Conservation (phyloP, 1,140 invertebrate species). For the Brachionus rubens region DNA sequence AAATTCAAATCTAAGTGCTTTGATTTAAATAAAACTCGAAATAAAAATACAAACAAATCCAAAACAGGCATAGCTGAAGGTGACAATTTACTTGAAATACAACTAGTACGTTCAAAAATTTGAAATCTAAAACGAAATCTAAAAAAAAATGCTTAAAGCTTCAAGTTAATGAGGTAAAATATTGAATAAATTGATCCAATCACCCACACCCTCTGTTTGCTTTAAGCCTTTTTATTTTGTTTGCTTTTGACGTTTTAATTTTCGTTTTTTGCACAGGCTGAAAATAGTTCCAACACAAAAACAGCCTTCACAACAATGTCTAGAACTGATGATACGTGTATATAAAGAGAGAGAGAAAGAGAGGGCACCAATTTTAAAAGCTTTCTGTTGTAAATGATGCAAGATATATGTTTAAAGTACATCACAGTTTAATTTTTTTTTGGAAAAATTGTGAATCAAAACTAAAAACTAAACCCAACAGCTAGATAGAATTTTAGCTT, state of each 20-base stretch:
- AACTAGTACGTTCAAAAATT: not conserved
- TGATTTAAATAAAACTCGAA: not conserved
- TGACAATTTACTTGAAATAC: slow-evolving; percentile 2
- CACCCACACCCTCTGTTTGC: no score
- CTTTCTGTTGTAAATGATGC: no score
- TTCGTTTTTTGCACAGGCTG: not conserved
- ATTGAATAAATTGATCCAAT: no score
- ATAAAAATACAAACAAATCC: not conserved
- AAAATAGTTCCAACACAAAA: slow-evolving; percentile 7
- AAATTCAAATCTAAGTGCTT: slow-evolving; percentile 33
- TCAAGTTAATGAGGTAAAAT: no score
- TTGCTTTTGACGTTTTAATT: not conserved
- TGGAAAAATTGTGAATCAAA: no score
- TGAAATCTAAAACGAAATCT: not conserved
- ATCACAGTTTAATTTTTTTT: no score
- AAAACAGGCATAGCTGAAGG: not conserved
- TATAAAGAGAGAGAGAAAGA: not conserved
- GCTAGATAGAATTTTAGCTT: no score
- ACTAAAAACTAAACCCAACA: no score
- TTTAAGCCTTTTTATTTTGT: no score
- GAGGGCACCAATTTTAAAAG: not conserved
- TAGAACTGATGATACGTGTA: not conserved
- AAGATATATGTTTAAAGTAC: no score
- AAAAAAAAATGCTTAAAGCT: no score
- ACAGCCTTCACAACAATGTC: slow-evolving; percentile 17